These are phyloP conservation scores for Drosophila gunungcola DNA, from an alignment of 1,140 invertebrate genomes.

Conservation along the genomic window DNA sequence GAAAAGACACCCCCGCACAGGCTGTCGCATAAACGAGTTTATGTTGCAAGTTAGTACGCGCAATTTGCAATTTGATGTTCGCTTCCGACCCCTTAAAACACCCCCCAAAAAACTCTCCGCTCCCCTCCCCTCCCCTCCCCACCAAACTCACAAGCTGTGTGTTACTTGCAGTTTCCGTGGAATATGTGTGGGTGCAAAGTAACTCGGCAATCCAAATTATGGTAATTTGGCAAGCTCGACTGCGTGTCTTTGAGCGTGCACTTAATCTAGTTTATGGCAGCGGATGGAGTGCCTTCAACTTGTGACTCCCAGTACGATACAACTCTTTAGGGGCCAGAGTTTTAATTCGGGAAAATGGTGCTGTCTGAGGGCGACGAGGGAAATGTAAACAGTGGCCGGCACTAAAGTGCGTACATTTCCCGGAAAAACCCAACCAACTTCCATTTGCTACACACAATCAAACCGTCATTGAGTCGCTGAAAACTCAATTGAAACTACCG, in stretches of 20 bases:
- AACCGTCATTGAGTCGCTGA: conserved; percentile 41
- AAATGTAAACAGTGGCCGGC: conserved; percentile 1
- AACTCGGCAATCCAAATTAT: conserved; percentile 66
- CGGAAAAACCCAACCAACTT: conserved; percentile 31
- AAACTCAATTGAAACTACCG: conserved; percentile 45
- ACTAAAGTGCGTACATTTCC: conserved; percentile 20
- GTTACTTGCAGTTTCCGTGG: conserved; percentile 11
- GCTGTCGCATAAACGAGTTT: conserved; percentile 62
- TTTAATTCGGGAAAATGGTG: conserved; percentile 12
- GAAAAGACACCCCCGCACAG: conserved; percentile 2
- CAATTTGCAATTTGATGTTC: conserved; percentile 66
- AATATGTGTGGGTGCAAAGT: conserved; percentile 36
- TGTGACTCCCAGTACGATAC: conserved; percentile 20
- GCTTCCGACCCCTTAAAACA: conserved; percentile 27
- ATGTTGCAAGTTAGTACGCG: conserved; percentile 67
- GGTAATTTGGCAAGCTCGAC: conserved; percentile 64
- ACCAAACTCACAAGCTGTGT: conserved; percentile 4
- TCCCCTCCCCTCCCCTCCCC: background rate
- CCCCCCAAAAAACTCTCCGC: too few species aligned
- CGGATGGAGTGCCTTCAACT: conserved; percentile 1
- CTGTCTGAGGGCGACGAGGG: background rate
- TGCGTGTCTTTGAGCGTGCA: conserved; percentile 52
- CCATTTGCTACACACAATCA: conserved; percentile 39
- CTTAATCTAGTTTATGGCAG: conserved; percentile 53
- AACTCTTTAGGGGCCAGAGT: conserved; percentile 4